A percentile compares a stretch with the other conserved stretches of the same genome.
Evolutionary conservation across 2,888 invertebrate species (phyloP).

Genomic region (Pteria penguin): DNA sequence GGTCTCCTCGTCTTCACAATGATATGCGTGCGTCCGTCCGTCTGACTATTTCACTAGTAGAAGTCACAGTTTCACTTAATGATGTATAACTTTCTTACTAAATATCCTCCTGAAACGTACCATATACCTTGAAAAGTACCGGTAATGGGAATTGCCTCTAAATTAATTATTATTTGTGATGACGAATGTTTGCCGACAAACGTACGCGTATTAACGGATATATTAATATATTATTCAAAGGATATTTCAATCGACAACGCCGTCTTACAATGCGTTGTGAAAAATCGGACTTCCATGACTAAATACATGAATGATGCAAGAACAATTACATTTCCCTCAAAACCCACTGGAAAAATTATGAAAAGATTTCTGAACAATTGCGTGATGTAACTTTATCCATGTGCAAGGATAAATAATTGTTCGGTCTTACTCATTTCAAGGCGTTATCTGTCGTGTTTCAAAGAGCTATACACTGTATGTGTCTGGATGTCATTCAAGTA

Average conservation of each 20-base stretch:
- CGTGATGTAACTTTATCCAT: not conserved
- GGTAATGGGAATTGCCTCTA: conserved; percentile 12
- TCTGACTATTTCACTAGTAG: not conserved
- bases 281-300: not conserved
- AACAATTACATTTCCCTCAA: not conserved
- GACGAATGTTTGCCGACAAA: not conserved
- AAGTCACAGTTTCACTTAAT: not conserved
- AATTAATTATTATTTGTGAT: not conserved
- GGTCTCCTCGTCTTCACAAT: too few species aligned
- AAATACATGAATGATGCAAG: not conserved
- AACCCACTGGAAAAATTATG: not conserved
- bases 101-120: not conserved
- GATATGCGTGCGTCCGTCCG: too few species aligned
- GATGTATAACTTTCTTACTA: not conserved
- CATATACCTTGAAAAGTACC: not conserved
- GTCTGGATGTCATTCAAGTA: not conserved
- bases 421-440: not conserved
- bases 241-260: not conserved
- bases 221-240: not conserved
- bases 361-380: not conserved
- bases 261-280: not conserved
- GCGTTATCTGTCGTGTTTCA: not conserved
- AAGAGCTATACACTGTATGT: not conserved
- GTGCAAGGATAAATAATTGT: not conserved
- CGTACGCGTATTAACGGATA: conserved; percentile 1